Base-by-base conservation (phyloP, 2,113 vertebrate genomes). In the Zonotrichia leucophrys region DNA sequence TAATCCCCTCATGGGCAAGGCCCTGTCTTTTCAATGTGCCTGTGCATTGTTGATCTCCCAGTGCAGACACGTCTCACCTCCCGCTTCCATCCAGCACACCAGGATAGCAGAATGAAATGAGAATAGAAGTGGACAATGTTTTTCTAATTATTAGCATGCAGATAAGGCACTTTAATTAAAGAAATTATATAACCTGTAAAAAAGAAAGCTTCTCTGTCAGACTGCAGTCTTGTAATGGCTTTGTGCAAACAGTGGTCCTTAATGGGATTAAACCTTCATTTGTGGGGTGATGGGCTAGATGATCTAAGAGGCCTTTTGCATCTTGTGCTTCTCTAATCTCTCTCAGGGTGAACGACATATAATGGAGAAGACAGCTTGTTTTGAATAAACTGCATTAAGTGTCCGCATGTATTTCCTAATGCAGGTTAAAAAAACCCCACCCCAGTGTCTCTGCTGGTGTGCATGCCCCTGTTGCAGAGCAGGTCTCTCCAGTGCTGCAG, bases 221-320 rank as follows among this genome's bases (percentile, higher is more conserved):
- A 75, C 44, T 73, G 58, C 53, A 76, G n/a, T 67, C 83, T 75
- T 84, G 66, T 87, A 94, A 92, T 76, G 83, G 86, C 62, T 95
- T 94, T 96, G 76, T 78, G 62, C 53, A 67, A 84, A 58, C 2
- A n/a, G 88, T 95, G 90, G 58, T n/a, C 83, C 66, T 95, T 96
- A 97, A 96, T 96, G 83, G 88, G 74, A 96, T 96, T 97, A 96
- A 92, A 91, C 88, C 94, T 96, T 97, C 86, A 94, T 96, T 93
- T 96, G 86, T 49, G 70, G 90, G 73, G 93, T 81, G 93, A 94
- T 84, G 93, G 88, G 80, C 76, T 93, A 52, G 92, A 93, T 81
- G 64, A 95, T 96, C 95, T 94, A 87, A 96, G 83, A 89, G 83
- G 83, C 46, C 93, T 92, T 92, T 92, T 88, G 80, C 6, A 0